Percentiles rank a stretch among this genome's conserved stretches.
Evolutionary conservation across 2,113 vertebrate genomes (phyloP).

Genomic region (Zeus faber): DNA sequence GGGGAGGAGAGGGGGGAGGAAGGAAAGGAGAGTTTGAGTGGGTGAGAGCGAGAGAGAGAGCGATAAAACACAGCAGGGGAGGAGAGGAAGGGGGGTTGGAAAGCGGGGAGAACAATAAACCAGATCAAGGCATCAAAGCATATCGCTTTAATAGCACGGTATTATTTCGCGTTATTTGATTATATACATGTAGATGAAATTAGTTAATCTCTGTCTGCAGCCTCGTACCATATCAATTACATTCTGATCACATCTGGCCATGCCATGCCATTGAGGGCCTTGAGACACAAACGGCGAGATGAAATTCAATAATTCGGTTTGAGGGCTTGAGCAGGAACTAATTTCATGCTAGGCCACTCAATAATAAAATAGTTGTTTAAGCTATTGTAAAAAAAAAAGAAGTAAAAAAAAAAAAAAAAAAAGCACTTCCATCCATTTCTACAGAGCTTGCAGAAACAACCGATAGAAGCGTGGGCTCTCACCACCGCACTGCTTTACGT

Average conservation of each 20-base stretch:
- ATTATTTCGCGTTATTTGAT: conserved; percentile 50
- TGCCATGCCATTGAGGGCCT: conserved; percentile 21
- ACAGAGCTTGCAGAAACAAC: conserved; percentile 27
- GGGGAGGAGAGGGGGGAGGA: background rate
- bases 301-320: conserved; percentile 67
- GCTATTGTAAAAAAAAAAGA: conserved; percentile 58
- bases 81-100: background rate
- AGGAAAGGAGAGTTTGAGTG: background rate
- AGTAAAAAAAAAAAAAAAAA: too few relatives aligned
- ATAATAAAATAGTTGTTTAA: conserved; percentile 66
- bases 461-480: background rate
- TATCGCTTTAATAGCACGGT: conserved; percentile 17
- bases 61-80: background rate
- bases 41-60: conserved; percentile 6
- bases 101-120: conserved; percentile 5
- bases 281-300: conserved; percentile 37
- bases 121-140: conserved; percentile 4
- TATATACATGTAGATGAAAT: conserved; percentile 61
- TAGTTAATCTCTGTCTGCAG: conserved; percentile 59
- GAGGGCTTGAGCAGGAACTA: conserved; percentile 59
- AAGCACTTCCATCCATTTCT: conserved; percentile 37
- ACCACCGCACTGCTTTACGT: background rate
- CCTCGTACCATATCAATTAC: conserved; percentile 48
- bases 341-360: conserved; percentile 74
- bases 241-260: conserved; percentile 61